Conservation (phyloP, 2,888 invertebrate genomes). For the Drosophila suboccidentalis region DNA sequence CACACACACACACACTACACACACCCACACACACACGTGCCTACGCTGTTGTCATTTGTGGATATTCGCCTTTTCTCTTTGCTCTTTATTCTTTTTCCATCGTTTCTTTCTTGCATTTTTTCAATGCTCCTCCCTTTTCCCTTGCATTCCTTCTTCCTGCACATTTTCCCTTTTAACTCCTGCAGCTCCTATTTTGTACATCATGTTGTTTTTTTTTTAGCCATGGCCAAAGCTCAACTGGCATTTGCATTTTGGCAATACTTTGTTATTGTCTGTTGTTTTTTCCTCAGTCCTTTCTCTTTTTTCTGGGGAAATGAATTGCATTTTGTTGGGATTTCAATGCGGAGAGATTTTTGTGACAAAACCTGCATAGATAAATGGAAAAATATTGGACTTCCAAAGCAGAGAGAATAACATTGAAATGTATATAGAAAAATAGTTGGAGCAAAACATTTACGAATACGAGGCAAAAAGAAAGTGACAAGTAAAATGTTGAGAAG, state of each 20-base stretch:
- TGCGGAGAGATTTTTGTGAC: not conserved
- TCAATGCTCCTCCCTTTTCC: not conserved
- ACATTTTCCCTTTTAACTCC: not conserved
- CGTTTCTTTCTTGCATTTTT: not conserved
- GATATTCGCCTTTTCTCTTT: slow-evolving; percentile 51
- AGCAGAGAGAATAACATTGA: not conserved
- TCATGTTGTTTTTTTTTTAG: not conserved
- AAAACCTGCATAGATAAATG: not conserved
- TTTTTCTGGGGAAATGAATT: not conserved
- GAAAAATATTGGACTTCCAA: not conserved
- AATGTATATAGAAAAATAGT: not conserved
- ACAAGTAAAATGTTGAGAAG: not conserved
- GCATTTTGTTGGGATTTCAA: not conserved
- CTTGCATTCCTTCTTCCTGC: not conserved
- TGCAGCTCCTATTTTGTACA: not conserved
- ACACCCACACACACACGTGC: slow-evolving; percentile 11
- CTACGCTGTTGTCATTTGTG: slow-evolving; percentile 46
- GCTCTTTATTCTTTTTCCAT: slow-evolving; percentile 17
- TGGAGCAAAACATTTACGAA: not conserved
- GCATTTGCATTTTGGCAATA: slow-evolving; percentile 1
- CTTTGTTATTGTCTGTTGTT: not conserved
- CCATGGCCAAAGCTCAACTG: not conserved
- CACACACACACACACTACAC: slow-evolving; percentile 16
- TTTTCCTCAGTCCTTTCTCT: not conserved
- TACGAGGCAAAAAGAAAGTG: not conserved